Percentiles rank a stretch among this genome's conserved stretches.
These are phyloP conservation scores for Dione juno DNA, from an alignment of 2,888 invertebrate genomes.

Conservation along the genomic window DNA sequence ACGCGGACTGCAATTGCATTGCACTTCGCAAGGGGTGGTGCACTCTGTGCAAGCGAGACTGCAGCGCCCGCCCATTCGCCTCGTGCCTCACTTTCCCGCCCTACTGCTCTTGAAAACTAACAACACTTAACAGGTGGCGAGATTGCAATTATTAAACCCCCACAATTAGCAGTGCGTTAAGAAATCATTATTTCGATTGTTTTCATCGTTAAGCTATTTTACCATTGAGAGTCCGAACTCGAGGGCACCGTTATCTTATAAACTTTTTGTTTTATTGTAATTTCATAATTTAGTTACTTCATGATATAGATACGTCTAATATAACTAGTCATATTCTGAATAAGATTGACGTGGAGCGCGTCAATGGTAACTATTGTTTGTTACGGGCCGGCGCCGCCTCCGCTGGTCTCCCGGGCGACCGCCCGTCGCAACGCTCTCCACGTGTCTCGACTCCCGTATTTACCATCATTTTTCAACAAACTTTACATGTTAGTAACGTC, in stretches of 20 bases:
- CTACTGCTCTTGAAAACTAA: constrained; percentile 70
- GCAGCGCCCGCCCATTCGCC: constrained; percentile 81
- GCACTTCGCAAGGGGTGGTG: constrained; percentile 74
- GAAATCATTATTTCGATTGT: neutral
- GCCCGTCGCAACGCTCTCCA: constrained; percentile 60
- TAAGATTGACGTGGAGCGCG: constrained; percentile 46
- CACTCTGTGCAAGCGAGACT: constrained; percentile 82
- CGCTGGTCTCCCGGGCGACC: constrained; percentile 71
- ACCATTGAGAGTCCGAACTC: neutral
- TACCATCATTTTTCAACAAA: constrained; percentile 48
- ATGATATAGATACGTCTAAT: constrained; percentile 31
- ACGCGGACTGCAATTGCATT: constrained; percentile 74
- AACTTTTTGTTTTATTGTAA: neutral
- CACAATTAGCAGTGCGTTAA: constrained; percentile 37
- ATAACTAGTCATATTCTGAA: constrained; percentile 45
- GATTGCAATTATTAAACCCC: constrained; percentile 35
- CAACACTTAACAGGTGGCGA: constrained; percentile 53
- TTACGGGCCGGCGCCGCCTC: constrained; percentile 59
- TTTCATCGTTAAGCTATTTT: neutral
- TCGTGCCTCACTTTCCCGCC: constrained; percentile 82
- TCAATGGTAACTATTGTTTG: constrained; percentile 42
- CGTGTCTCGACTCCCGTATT: constrained; percentile 46
- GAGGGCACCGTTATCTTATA: neutral
- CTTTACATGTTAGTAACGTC: constrained; percentile 40
- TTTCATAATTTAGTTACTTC: neutral